Evolutionary conservation across 2,888 invertebrate species (phyloP).

Genomic region (Conomelus anceps): DNA sequence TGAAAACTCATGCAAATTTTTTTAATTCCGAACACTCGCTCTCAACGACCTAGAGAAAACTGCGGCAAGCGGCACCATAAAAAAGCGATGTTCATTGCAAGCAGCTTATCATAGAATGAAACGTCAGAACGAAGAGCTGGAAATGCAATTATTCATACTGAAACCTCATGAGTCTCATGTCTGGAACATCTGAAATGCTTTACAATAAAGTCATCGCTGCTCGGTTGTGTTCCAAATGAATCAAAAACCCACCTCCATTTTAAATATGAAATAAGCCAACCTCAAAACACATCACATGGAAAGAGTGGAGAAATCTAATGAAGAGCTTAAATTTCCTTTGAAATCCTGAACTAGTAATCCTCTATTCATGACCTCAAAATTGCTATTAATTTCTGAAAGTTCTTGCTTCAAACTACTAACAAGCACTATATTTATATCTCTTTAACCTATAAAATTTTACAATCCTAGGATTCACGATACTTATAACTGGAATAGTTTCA

Average conservation of each 20-base stretch:
- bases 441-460: no score
- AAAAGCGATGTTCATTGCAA: not conserved
- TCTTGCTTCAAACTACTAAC: no score
- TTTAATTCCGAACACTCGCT: not conserved
- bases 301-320: not conserved
- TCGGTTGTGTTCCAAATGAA: not conserved
- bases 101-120: not conserved
- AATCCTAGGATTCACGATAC: no score
- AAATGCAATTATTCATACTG: not conserved
- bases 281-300: not conserved
- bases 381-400: no score
- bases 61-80: not conserved
- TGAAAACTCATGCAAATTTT: not conserved
- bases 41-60: not conserved
- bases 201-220: not conserved
- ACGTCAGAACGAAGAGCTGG: not conserved
- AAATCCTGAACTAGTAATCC: not conserved
- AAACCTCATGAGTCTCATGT: not conserved
- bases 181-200: not conserved
- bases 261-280: not conserved
- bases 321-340: not conserved
- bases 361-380: no score
- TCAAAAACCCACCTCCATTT: not conserved
- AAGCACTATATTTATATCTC: no score
- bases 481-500: no score